Evolutionary conservation across 1,140 invertebrate species (phyloP).

Genomic region (Helicoverpa zea): DNA sequence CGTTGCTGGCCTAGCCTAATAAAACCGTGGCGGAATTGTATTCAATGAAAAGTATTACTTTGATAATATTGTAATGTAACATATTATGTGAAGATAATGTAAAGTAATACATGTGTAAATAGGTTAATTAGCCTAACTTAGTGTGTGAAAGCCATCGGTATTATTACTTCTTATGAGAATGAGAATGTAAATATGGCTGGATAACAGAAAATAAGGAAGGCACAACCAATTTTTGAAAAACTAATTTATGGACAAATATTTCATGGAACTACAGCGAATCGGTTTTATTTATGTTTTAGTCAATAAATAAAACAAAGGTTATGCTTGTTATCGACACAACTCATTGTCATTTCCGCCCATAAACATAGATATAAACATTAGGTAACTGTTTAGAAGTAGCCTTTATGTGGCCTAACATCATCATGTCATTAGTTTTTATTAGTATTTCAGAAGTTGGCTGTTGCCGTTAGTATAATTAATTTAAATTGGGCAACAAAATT

Average conservation of each 20-base stretch:
- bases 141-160: conserved; percentile 28
- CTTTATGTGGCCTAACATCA: conserved; percentile 26
- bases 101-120: conserved; percentile 54
- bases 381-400: background rate
- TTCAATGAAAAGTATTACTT: conserved; percentile 54
- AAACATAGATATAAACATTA: conserved; percentile 32
- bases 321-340: background rate
- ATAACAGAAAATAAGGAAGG: conserved; percentile 1
- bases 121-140: conserved; percentile 44
- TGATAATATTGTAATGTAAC: conserved; percentile 47
- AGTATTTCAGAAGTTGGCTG: conserved; percentile 40
- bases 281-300: conserved; percentile 37
- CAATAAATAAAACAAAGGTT: conserved; percentile 26
- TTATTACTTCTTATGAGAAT: conserved; percentile 22
- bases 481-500: conserved; percentile 22
- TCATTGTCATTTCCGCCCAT: conserved; percentile 26
- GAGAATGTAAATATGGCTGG: conserved; percentile 54
- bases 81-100: conserved; percentile 38
- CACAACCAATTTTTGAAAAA: conserved; percentile 36
- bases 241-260: background rate
- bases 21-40: conserved; percentile 40
- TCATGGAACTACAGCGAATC: background rate
- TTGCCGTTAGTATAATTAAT: conserved; percentile 30
- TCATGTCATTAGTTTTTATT: conserved; percentile 14
- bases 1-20: conserved; percentile 26